phyloP scores from a whole-genome alignment of 2,113 vertebrate species.

The Cricetomys ansorgei region DNA sequence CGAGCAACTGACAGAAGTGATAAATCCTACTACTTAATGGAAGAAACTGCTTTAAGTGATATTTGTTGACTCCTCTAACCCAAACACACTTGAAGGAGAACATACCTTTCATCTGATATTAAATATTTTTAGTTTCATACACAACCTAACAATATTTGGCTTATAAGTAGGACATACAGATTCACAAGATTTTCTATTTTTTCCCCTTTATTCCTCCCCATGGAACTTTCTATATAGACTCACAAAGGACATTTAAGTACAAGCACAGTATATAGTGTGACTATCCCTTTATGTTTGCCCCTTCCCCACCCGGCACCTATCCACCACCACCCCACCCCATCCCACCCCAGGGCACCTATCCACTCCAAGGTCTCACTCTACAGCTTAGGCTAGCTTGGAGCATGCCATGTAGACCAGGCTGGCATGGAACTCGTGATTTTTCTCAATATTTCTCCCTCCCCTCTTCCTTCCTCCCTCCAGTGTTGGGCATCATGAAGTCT shows the following conservation, averaged over 20 bases:
- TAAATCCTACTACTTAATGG: not conserved
- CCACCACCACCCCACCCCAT: no score
- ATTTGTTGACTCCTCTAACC: not conserved
- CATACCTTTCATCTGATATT: not conserved
- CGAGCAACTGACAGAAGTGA: not conserved
- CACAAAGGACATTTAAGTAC: not conserved
- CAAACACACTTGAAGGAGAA: not conserved
- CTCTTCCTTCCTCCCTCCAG: not conserved
- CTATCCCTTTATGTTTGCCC: not conserved
- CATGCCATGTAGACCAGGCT: not conserved
- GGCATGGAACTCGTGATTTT: not conserved
- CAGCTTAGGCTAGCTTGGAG: not conserved
- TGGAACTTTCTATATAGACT: not conserved
- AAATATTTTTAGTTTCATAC: not conserved
- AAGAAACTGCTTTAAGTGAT: slow-evolving; percentile 11
- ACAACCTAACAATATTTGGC: not conserved
- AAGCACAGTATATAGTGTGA: not conserved
- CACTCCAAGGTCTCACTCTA: not conserved
- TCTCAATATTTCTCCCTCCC: not conserved
- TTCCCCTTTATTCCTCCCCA: no score
- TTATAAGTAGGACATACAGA: not conserved
- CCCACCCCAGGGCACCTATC: no score
- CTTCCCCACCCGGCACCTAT: no score
- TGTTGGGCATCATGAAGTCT: no score
- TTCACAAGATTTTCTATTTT: not conserved